Base-by-base conservation (phyloP, 2,113 vertebrate species). In the Archocentrus centrarchus region DNA sequence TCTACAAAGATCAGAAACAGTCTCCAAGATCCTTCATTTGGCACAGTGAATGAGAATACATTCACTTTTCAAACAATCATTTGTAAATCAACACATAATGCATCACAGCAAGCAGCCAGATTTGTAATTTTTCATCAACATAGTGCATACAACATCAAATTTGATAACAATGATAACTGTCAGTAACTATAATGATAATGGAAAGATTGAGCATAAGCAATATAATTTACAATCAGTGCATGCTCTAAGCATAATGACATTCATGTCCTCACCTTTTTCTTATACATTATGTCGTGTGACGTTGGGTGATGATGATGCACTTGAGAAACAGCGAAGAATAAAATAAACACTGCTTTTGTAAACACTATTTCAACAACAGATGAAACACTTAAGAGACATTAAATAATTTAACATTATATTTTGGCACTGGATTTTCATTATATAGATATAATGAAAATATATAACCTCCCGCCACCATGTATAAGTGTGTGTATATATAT, bases 221-320 rank as follows among this genome's bases (percentile, higher is more conserved):
- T 95, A 95, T 94, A 95, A 95, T 96, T 93, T 96, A 96, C 96
- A 96, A 96, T 96, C 95, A 93, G 95, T 93, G 94, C 95, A 95
- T 96, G 95, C 96, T 95, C 86, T 94, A 95, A 95, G 94, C 93
- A 91, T 94, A 92, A 95, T 95, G 93, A 96, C 95, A 95, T 95
- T 96, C 95, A 91, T 91, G 90, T 93, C 92, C 86, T 92, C 93
- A 87, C 89, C 84, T 89, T 89, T 89, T 89, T 92, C 90, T 89
- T 89, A 83, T 79, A 79, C 80, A n/a, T 59, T 53, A 82, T 83
- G 90, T 93, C 81, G 92, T 93, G 93, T 92, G 93, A 94, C 88
- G 86, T 87, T 83, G 86, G 89, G 93, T 93, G 94, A 92, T 87
- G 82, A 89, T 86, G 37, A 89, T 86, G 88, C 91, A 92, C 85